phyloP scores from a whole-genome alignment of 1,140 invertebrate species.

The Megathymus violae region DNA sequence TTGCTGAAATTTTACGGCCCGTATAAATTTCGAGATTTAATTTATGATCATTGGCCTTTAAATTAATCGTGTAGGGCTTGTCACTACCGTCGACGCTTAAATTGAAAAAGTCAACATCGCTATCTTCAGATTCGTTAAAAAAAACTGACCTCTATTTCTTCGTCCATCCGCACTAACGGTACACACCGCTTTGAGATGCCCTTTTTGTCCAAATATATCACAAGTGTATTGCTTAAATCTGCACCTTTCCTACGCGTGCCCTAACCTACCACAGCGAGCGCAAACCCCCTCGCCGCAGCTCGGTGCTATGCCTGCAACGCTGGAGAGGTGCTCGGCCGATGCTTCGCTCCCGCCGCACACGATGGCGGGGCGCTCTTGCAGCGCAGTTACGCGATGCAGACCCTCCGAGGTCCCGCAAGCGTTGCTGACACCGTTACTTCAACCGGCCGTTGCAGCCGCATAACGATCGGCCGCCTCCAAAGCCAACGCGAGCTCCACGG shows the following conservation, averaged over 20 bases:
- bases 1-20: constrained; percentile 39
- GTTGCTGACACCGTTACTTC: too few relatives aligned
- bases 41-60: neutral
- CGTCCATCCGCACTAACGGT: neutral
- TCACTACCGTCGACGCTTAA: neutral
- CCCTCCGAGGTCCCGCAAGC: too few relatives aligned
- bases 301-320: neutral
- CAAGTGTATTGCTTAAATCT: constrained; percentile 1
- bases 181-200: neutral
- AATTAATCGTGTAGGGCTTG: neutral
- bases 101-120: neutral
- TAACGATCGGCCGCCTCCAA: too few relatives aligned
- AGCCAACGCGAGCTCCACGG: too few relatives aligned
- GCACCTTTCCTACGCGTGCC: neutral
- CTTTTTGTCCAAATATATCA: neutral
- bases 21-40: constrained; percentile 35
- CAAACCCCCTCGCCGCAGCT: neutral
- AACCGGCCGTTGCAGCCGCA: too few relatives aligned
- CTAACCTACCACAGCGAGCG: neutral
- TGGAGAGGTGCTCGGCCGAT: too few relatives aligned
- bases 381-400: too few relatives aligned
- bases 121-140: neutral
- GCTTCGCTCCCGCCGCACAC: too few relatives aligned
- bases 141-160: neutral
- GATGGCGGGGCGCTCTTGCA: too few relatives aligned